phyloP scores from a whole-genome alignment of 2,888 invertebrate genomes.

The Drosophila kanekoi region DNA sequence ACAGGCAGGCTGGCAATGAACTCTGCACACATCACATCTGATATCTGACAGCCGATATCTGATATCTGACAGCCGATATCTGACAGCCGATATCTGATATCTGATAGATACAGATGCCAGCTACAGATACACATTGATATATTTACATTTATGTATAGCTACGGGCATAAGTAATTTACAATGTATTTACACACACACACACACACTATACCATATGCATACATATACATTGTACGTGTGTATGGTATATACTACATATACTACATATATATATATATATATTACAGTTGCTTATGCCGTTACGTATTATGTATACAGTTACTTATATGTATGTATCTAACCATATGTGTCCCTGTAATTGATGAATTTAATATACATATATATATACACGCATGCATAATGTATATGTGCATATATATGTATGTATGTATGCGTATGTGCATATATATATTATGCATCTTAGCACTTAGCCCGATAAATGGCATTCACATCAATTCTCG shows the following conservation, averaged over 20 bases:
- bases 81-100: background rate
- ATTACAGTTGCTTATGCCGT: conserved; percentile 15
- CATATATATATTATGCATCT: conserved; percentile 10
- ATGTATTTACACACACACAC: conserved; percentile 19
- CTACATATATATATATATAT: background rate
- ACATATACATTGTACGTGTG: background rate
- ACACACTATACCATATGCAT: conserved; percentile 12
- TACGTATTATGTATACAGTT: conserved; percentile 29
- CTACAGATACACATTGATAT: conserved; percentile 9
- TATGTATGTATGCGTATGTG: background rate
- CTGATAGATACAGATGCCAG: background rate
- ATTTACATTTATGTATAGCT: conserved; percentile 8
- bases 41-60: background rate
- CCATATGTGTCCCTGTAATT: conserved; percentile 59
- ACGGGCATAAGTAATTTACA: conserved; percentile 20
- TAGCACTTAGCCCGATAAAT: conserved; percentile 8
- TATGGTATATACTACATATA: conserved; percentile 8
- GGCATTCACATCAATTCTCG: conserved; percentile 38
- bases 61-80: no score
- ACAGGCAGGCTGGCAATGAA: background rate
- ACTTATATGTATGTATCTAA: conserved; percentile 27
- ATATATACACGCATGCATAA: conserved; percentile 1
- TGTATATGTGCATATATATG: background rate
- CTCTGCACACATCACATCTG: background rate
- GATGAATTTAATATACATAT: conserved; percentile 50